phyloP scores from a whole-genome alignment of 1,140 invertebrate species.

The Melanaphis sacchari region DNA sequence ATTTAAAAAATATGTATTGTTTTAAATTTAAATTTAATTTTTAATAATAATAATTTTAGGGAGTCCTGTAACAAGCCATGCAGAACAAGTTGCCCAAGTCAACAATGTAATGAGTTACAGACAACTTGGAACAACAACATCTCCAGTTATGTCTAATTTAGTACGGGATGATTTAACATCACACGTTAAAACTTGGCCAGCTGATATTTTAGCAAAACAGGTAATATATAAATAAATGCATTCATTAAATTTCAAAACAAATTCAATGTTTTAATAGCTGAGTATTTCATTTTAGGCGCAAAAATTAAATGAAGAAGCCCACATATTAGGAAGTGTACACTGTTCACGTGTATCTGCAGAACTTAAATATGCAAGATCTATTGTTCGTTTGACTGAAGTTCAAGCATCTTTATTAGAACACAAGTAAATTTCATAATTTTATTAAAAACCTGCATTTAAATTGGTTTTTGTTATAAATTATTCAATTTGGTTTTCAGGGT shows the following conservation, averaged over 20 bases:
- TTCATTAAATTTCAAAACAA: neutral
- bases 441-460: neutral
- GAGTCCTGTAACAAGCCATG: constrained; percentile 48
- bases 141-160: constrained; percentile 87
- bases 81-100: constrained; percentile 38
- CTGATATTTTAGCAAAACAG: constrained; percentile 91
- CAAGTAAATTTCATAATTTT: constrained; percentile 71
- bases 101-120: constrained; percentile 61
- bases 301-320: constrained; percentile 83
- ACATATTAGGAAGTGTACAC: constrained; percentile 83
- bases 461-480: constrained; percentile 55
- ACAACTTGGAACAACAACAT: constrained; percentile 74
- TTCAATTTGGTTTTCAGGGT: constrained; percentile 71
- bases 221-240: constrained; percentile 66
- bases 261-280: neutral
- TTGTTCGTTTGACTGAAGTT: constrained; percentile 94
- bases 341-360: constrained; percentile 94
- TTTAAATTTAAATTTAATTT: neutral
- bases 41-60: neutral
- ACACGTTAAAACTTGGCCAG: constrained; percentile 91
- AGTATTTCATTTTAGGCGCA: constrained; percentile 71
- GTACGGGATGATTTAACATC: constrained; percentile 88
- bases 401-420: constrained; percentile 96
- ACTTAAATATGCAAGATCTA: constrained; percentile 90
- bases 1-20: neutral